Conservation (phyloP, 2,113 vertebrate genomes). For the Macrotis lagotis region DNA sequence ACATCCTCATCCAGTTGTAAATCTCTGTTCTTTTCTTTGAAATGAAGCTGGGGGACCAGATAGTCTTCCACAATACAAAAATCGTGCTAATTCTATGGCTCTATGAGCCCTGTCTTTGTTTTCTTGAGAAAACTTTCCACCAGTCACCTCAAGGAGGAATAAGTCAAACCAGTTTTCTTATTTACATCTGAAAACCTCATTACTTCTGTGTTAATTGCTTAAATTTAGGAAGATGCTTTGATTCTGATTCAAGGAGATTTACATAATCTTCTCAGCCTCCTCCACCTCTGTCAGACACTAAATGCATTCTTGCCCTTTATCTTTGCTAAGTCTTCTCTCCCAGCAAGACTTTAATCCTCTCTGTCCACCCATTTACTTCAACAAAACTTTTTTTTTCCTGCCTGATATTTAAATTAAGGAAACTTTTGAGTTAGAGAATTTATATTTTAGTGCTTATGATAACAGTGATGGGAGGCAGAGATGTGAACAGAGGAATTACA, state of each 20-base stretch:
- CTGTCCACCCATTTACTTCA: slow-evolving; percentile 54
- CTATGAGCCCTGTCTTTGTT: neutral
- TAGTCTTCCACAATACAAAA: neutral
- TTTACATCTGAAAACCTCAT: neutral
- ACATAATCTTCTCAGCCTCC: slow-evolving; percentile 52
- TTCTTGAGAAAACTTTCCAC: neutral
- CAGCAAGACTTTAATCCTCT: slow-evolving; percentile 71
- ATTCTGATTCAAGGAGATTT: slow-evolving; percentile 58
- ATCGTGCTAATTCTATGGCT: neutral
- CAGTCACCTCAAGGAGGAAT: neutral
- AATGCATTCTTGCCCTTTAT: slow-evolving; percentile 33
- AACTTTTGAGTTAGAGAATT: neutral
- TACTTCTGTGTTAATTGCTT: neutral
- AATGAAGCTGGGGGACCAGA: neutral
- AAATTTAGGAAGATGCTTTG: neutral
- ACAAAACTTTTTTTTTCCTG: slow-evolving; percentile 55
- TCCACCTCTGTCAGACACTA: slow-evolving; percentile 43
- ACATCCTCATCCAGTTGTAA: neutral
- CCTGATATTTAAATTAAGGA: neutral
- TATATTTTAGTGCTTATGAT: neutral
- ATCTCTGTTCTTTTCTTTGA: neutral
- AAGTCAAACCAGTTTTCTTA: neutral
- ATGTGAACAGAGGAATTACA: neutral
- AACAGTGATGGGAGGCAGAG: neutral
- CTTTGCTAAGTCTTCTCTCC: slow-evolving; percentile 56